Conservation (phyloP, 2,888 invertebrate species). For the Alitta virens region DNA sequence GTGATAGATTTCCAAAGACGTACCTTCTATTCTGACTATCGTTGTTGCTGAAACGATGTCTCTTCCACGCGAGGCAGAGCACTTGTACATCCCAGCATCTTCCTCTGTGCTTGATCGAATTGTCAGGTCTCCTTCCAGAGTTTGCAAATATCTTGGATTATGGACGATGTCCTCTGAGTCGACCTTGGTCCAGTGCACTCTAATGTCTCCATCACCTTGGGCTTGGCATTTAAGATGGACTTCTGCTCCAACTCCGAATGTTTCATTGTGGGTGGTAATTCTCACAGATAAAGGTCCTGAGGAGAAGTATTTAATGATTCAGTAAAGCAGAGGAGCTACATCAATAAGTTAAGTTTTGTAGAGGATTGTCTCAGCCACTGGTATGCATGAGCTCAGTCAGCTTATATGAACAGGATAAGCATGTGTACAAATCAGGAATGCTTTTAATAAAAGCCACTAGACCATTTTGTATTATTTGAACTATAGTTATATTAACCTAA, state of each 20-base stretch:
- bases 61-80: slow-evolving; percentile 39
- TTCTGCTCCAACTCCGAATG: slow-evolving; percentile 39
- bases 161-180: slow-evolving; percentile 34
- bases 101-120: slow-evolving; percentile 23
- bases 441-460: no score
- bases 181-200: slow-evolving; percentile 37
- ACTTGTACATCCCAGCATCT: slow-evolving; percentile 47
- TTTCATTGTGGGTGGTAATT: slow-evolving; percentile 37
- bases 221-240: slow-evolving; percentile 40
- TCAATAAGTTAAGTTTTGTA: no score
- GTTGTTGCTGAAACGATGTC: slow-evolving; percentile 37
- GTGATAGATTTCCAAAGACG: slow-evolving; percentile 18
- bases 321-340: no score
- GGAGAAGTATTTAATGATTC: no score
- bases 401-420: no score
- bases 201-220: slow-evolving; percentile 40
- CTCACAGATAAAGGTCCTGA: slow-evolving; percentile 36
- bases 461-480: no score
- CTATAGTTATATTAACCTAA: no score
- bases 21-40: slow-evolving; percentile 42
- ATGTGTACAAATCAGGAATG: no score
- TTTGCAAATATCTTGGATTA: slow-evolving; percentile 26
- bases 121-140: background rate
- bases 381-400: no score
- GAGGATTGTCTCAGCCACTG: no score